Evolutionary conservation across 2,888 invertebrate species (phyloP).

Genomic region (Aphidoletes aphidimyza): DNA sequence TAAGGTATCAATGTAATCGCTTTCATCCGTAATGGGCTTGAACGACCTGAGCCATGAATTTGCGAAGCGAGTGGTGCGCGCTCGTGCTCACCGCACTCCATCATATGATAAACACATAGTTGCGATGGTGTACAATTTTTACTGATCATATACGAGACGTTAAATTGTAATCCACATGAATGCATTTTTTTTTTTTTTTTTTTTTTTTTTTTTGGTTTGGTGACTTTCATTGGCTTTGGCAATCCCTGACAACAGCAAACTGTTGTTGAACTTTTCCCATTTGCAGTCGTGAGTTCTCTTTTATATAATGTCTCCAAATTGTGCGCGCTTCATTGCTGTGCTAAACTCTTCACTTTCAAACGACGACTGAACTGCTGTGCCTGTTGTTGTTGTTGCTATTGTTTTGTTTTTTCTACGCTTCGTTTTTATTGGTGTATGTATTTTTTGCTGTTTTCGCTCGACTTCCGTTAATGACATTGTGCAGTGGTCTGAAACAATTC

Average conservation of each 20-base stretch:
- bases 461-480: conserved; percentile 40
- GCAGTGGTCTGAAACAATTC: conserved; percentile 28
- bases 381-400: background rate
- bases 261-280: background rate
- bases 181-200: background rate
- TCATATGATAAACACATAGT: too few relatives aligned
- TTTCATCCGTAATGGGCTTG: background rate
- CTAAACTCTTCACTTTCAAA: conserved; percentile 19
- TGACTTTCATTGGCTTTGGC: background rate
- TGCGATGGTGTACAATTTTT: background rate
- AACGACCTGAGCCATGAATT: background rate
- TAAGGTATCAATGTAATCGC: background rate
- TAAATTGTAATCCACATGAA: background rate
- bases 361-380: background rate
- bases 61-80: background rate
- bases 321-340: background rate
- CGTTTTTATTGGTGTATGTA: background rate
- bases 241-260: background rate
- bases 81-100: background rate
- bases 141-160: background rate
- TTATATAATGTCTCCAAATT: background rate
- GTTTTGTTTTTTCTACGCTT: background rate
- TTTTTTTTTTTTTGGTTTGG: background rate
- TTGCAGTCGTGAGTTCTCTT: background rate
- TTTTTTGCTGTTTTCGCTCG: background rate